Conservation (phyloP, 1,140 invertebrate species). For the Heliconius hermathena region DNA sequence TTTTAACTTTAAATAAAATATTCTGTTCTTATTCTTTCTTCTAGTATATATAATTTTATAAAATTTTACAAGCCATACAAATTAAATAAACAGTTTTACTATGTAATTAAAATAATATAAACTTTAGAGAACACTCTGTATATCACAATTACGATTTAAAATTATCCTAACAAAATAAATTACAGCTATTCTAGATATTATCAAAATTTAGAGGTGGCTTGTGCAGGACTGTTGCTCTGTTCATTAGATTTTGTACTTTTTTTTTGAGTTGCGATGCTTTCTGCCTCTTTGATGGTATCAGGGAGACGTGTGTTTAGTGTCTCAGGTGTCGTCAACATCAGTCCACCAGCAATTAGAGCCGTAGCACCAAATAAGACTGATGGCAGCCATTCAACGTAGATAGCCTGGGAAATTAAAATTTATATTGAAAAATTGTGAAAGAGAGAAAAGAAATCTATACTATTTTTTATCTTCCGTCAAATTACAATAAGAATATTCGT, state of each 20-base stretch:
- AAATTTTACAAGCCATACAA: no score
- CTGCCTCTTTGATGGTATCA: conserved; percentile 85
- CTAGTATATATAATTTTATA: no score
- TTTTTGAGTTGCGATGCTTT: conserved; percentile 54
- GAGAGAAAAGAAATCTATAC: not conserved
- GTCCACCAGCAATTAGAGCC: conserved; percentile 83
- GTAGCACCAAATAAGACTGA: conserved; percentile 87
- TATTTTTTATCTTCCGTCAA: no score
- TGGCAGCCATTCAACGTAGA: conserved; percentile 82
- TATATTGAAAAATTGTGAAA: not conserved
- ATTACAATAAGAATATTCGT: no score
- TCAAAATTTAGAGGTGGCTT: conserved; percentile 22
- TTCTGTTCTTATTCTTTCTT: not conserved
- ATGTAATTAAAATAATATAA: not conserved
- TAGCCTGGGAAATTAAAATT: conserved; percentile 51
- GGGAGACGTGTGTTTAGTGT: conserved; percentile 85
- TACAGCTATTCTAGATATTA: not conserved
- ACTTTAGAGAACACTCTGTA: not conserved
- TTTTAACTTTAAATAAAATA: not conserved
- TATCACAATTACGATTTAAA: not conserved
- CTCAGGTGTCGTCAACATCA: conserved; percentile 86
- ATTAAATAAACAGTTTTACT: no score
- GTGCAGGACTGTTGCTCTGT: not conserved
- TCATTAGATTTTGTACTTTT: not conserved
- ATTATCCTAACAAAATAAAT: not conserved